Percentiles rank a stretch among this genome's conserved stretches.
These are phyloP conservation scores for Apteryx owenii DNA, from an alignment of 2,113 vertebrate species.

Conservation along the genomic window DNA sequence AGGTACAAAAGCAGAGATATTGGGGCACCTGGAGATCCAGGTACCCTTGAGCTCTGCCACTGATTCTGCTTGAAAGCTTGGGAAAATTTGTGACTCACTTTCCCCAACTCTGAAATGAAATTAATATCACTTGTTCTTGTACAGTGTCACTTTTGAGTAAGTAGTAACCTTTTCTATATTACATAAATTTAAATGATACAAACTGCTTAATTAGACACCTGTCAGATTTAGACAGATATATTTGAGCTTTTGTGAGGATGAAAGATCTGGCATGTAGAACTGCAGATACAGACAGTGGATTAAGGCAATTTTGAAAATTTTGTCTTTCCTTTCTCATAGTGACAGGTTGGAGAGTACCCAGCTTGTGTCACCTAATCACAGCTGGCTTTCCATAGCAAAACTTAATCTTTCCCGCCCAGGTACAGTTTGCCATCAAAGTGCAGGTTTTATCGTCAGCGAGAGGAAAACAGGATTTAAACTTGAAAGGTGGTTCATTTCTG, in stretches of 20 bases:
- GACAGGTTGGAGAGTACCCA: not conserved
- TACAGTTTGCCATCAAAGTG: conserved; percentile 19
- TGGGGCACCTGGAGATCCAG: not conserved
- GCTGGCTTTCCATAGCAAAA: not conserved
- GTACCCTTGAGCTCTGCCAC: not conserved
- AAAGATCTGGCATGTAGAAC: not conserved
- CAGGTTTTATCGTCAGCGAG: not conserved
- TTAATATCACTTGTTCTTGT: not conserved
- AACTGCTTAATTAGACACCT: not conserved
- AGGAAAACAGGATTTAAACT: conserved; percentile 49
- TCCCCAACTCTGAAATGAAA: not conserved
- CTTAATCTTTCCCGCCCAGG: conserved; percentile 27
- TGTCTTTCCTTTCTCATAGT: not conserved
- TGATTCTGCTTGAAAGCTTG: not conserved
- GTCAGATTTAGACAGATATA: not conserved
- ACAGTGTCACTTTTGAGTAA: not conserved
- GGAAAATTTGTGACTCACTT: not conserved
- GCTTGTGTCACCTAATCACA: not conserved
- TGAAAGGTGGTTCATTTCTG: not conserved
- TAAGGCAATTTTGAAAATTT: not conserved
- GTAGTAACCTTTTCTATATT: not conserved
- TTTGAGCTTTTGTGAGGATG: not conserved
- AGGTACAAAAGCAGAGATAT: not conserved
- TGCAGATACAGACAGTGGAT: not conserved
- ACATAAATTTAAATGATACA: not conserved